Conservation (phyloP, 1,140 invertebrate species). For the Saccostrea glomerata region DNA sequence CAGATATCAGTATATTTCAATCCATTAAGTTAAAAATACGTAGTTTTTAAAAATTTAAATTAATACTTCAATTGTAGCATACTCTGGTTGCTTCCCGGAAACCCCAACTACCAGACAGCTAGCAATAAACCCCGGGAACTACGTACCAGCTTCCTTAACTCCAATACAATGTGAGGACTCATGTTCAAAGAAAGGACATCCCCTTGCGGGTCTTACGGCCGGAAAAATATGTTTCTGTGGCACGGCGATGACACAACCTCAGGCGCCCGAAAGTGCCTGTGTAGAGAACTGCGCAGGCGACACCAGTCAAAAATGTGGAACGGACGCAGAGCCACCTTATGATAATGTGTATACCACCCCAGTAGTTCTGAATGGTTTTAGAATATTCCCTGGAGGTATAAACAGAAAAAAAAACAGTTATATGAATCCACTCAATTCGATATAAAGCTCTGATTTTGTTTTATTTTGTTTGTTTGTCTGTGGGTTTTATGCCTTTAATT, state of each 20-base stretch:
- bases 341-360: constrained; percentile 50
- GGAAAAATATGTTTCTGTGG: constrained; percentile 60
- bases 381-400: constrained; percentile 40
- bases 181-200: constrained; percentile 28
- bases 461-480: too few relatives aligned
- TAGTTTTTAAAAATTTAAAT: not conserved
- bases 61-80: not conserved
- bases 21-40: too few relatives aligned
- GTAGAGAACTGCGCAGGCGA: constrained; percentile 48
- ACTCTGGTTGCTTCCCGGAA: constrained; percentile 54
- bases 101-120: constrained; percentile 51
- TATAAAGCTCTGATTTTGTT: too few relatives aligned
- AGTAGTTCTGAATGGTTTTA: constrained; percentile 40
- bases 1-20: too few relatives aligned
- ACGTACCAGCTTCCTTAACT: constrained; percentile 44
- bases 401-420: too few relatives aligned
- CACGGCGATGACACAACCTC: constrained; percentile 22
- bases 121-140: constrained; percentile 57
- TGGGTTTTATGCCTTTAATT: too few relatives aligned
- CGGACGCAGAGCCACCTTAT: constrained; percentile 21
- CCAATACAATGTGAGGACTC: constrained; percentile 20
- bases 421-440: too few relatives aligned
- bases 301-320: constrained; percentile 49
- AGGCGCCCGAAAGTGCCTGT: constrained; percentile 39
- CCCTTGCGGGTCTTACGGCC: constrained; percentile 54